A percentile compares a stretch with the other conserved stretches of the same genome.
Conservation (phyloP, 2,113 vertebrate genomes). For the Thalassoma bifasciatum region DNA sequence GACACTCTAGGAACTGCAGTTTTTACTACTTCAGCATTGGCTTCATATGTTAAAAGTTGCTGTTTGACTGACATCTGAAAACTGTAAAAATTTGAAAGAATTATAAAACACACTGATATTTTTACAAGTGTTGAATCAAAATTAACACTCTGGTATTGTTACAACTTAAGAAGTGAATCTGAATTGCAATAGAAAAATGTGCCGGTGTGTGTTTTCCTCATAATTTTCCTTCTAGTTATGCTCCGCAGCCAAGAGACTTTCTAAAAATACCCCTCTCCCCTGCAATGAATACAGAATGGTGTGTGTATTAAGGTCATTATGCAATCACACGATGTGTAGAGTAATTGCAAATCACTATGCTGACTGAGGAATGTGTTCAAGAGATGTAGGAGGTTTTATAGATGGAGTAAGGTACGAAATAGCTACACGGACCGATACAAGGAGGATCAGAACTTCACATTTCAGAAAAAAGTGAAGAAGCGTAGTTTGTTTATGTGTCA, state of each 20-base stretch:
- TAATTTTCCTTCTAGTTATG: background rate
- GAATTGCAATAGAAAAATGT: background rate
- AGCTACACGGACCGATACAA: background rate
- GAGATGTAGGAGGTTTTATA: background rate
- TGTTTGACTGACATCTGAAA: too few species aligned
- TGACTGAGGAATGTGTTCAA: background rate
- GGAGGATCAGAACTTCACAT: background rate
- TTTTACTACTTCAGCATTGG: too few species aligned
- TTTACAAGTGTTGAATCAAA: too few species aligned
- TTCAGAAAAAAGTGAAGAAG: slow-evolving; percentile 31
- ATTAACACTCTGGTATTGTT: too few species aligned
- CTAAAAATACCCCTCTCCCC: background rate
- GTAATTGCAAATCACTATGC: background rate
- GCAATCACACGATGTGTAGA: background rate
- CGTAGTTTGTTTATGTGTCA: background rate
- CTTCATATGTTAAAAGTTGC: too few species aligned
- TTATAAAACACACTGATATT: too few species aligned
- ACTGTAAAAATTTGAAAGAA: too few species aligned
- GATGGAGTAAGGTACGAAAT: background rate
- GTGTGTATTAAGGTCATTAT: slow-evolving; percentile 4
- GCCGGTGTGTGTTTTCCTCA: background rate
- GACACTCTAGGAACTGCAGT: too few species aligned
- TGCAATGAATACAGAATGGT: background rate
- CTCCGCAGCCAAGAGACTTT: background rate
- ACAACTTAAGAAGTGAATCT: background rate